A percentile compares a stretch with the other conserved stretches of the same genome.
These are phyloP conservation scores for Tympanoctomys barrerae DNA, from an alignment of 2,797 vertebrate genomes.

Conservation along the genomic window DNA sequence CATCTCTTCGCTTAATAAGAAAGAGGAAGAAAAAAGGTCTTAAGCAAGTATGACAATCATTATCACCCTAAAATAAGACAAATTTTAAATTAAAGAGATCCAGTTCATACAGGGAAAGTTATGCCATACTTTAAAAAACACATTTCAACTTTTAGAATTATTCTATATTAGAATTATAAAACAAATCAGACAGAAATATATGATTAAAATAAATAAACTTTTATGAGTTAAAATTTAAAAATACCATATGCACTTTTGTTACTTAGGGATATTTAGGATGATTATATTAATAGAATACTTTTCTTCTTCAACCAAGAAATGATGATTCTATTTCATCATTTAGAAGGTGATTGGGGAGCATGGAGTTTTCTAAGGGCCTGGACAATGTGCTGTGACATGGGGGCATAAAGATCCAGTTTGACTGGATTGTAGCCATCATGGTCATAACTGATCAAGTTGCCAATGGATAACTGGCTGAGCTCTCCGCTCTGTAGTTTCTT, in stretches of 20 bases:
- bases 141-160: background rate
- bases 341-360: background rate
- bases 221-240: background rate
- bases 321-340: background rate
- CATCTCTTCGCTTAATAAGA: background rate
- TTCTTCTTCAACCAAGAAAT: background rate
- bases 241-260: background rate
- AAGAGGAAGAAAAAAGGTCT: background rate
- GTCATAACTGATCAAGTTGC: too few relatives aligned
- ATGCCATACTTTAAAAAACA: background rate
- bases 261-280: background rate
- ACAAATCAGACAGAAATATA: background rate
- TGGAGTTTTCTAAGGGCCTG: background rate
- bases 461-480: background rate
- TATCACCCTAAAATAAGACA: background rate
- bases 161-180: background rate
- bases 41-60: background rate
- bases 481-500: background rate
- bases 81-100: background rate
- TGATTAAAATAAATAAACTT: background rate
- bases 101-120: background rate
- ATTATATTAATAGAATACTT: background rate
- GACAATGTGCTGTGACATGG: background rate
- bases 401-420: rapidly evolving
- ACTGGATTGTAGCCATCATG: background rate